phyloP scores from a whole-genome alignment of 2,888 invertebrate species.

The Caenorhabditis sinica region DNA sequence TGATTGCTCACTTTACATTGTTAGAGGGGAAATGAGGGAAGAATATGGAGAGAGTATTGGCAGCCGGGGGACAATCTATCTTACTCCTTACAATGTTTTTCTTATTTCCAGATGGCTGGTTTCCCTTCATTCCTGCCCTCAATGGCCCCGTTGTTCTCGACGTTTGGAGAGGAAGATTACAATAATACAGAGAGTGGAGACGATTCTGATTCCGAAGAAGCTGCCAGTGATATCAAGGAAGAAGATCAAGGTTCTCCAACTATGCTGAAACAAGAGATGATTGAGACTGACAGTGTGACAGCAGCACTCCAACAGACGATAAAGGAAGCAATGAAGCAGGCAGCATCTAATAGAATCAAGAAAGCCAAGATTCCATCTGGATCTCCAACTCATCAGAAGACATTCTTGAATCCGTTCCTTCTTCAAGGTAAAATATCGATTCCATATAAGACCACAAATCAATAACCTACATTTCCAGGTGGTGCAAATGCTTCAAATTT shows the following conservation, averaged over 20 bases:
- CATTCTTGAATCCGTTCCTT: constrained; percentile 72
- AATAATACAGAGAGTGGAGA: constrained; percentile 72
- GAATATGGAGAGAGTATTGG: neutral
- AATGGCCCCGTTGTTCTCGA: constrained; percentile 74
- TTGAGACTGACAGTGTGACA: constrained; percentile 47
- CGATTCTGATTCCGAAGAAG: constrained; percentile 74
- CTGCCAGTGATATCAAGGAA: constrained; percentile 65
- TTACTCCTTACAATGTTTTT: neutral
- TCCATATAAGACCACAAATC: neutral
- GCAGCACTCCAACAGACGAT: constrained; percentile 76
- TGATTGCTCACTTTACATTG: constrained; percentile 51
- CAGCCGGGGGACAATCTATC: neutral
- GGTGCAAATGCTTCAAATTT: constrained; percentile 70
- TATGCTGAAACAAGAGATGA: constrained; percentile 55
- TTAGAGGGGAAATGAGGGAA: constrained; percentile 3
- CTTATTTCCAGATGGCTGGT: constrained; percentile 49
- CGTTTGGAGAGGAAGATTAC: constrained; percentile 75
- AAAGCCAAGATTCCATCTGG: constrained; percentile 52
- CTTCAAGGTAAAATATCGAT: constrained; percentile 65
- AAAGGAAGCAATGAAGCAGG: constrained; percentile 79
- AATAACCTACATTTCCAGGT: constrained; percentile 59
- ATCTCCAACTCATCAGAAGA: constrained; percentile 15
- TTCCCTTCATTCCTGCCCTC: constrained; percentile 74
- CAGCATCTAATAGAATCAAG: constrained; percentile 74
- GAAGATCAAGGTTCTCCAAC: constrained; percentile 56